Evolutionary conservation across 2,797 vertebrate genomes (phyloP), one percentile per base, ranked within the genome.

Genomic region (Myotis findleyi): DNA sequence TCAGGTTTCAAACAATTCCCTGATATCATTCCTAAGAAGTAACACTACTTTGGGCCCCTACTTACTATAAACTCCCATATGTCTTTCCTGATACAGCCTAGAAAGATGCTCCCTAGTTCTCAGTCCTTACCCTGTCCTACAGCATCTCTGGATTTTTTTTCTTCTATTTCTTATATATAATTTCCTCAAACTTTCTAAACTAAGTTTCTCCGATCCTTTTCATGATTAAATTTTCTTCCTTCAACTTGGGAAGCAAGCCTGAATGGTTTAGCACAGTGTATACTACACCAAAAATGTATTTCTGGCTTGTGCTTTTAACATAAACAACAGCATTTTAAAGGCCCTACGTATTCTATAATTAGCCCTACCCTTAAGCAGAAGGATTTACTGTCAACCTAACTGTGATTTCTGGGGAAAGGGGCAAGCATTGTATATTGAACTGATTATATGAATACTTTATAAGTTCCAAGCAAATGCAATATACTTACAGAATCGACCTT

Each of bases 281-380:
- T 23, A 84, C 2, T 38, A 33, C 6, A 84, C 38, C 82, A 87
- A 89, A 94, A 66, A 66, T 44, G n/a, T 69, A 80, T 80, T 86
- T 83, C 77, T 90, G 88, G 72, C 55, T 53, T 91, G 30, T 62
- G 41, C 36, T 95, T 90, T 92, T 57, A 90, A 62, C 76, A 72
- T 17, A 72, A 93, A 90, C 89, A 87, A 79, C 4, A 89, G 83
- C 57, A 87, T 55, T 92, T 87, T 88, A 85, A 92, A 96, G 80
- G 44, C 27, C 47, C 33, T 59, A 2, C 59, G 36, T 87, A 27
- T 90, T 76, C 87, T 91, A 82, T 84, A 84, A 79, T 90, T 75
- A 80, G 71, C 20, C 41, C 51, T 89, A 59, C 17, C 10, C 57
- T 77, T 73, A 83, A 83, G 69, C 64, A 96, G 36, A 95, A 89